Percentiles rank a stretch among this genome's conserved stretches.
Evolutionary conservation across 2,113 vertebrate species (phyloP).

Genomic region (Polyodon spathula): DNA sequence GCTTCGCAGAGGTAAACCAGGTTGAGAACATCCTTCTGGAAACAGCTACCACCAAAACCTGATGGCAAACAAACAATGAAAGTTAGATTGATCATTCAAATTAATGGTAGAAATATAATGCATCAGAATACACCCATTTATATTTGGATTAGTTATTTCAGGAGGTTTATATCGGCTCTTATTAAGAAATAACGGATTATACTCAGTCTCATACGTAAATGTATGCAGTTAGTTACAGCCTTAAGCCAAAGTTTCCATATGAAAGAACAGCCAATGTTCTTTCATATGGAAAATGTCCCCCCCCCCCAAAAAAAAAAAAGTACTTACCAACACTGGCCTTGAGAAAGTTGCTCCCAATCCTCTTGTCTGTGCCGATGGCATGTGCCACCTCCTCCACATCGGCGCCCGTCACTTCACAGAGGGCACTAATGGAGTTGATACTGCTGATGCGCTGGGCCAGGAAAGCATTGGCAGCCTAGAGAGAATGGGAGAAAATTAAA

Average conservation of each 20-base stretch:
- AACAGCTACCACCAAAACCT: conserved; percentile 98
- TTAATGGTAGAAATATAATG: background rate
- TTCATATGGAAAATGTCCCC: background rate
- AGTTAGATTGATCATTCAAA: background rate
- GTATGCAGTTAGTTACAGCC: too few relatives aligned
- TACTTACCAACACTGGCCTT: conserved; percentile 91
- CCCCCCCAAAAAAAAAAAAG: too few relatives aligned
- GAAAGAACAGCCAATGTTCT: too few relatives aligned
- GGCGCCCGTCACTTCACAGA: conserved; percentile 92
- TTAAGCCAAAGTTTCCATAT: too few relatives aligned
- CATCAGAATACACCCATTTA: too few relatives aligned
- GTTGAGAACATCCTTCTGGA: conserved; percentile 96
- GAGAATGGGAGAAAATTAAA: background rate
- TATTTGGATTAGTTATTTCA: too few relatives aligned
- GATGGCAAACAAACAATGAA: conserved; percentile 21
- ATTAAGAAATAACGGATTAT: too few relatives aligned
- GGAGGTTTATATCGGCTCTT: too few relatives aligned
- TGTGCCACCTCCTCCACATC: conserved; percentile 94
- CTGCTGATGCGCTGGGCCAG: conserved; percentile 97
- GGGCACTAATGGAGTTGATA: conserved; percentile 95
- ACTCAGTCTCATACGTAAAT: too few relatives aligned
- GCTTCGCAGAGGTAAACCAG: conserved; percentile 95
- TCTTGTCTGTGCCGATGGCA: conserved; percentile 95
- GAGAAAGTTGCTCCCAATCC: conserved; percentile 94
- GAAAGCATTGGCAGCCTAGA: conserved; percentile 90